A percentile compares a stretch with the other conserved stretches of the same genome.
These are phyloP conservation scores for Cairina moschata DNA, from an alignment of 2,113 vertebrate genomes.

Conservation along the genomic window DNA sequence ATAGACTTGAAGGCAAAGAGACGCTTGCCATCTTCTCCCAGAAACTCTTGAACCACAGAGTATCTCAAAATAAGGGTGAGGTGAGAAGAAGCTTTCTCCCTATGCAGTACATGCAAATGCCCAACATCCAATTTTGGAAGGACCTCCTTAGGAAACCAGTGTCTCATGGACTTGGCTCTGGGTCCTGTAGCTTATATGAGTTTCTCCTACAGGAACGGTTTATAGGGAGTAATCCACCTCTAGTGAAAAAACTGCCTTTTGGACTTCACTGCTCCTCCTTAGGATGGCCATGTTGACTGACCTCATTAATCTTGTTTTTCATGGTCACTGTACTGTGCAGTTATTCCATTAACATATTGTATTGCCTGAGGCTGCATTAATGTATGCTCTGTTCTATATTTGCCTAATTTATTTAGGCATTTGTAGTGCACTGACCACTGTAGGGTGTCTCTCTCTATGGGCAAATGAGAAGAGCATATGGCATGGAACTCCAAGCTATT, in stretches of 20 bases:
- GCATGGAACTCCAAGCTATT: background rate
- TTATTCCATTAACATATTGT: constrained; percentile 67
- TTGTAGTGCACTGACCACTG: constrained; percentile 44
- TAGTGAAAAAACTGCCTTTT: background rate
- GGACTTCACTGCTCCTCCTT: constrained; percentile 6
- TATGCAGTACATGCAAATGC: background rate
- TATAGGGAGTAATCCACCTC: background rate
- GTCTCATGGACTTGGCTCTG: background rate
- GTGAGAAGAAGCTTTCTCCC: background rate
- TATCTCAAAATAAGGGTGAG: background rate
- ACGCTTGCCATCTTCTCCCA: background rate
- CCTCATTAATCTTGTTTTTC: constrained; percentile 67
- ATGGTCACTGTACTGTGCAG: constrained; percentile 47
- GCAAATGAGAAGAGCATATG: constrained; percentile 26
- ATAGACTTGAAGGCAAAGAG: background rate
- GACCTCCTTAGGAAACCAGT: background rate
- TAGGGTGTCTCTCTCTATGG: constrained; percentile 21
- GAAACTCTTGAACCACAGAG: background rate
- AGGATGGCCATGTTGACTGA: constrained; percentile 2
- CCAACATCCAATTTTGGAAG: background rate
- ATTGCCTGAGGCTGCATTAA: constrained; percentile 39
- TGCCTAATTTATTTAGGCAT: constrained; percentile 64
- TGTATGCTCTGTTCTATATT: constrained; percentile 44
- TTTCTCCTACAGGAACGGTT: background rate
- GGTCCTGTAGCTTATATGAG: background rate